These are phyloP conservation scores for Pelecanoides urinatrix DNA, from an alignment of 2,113 vertebrate species.

Conservation along the genomic window DNA sequence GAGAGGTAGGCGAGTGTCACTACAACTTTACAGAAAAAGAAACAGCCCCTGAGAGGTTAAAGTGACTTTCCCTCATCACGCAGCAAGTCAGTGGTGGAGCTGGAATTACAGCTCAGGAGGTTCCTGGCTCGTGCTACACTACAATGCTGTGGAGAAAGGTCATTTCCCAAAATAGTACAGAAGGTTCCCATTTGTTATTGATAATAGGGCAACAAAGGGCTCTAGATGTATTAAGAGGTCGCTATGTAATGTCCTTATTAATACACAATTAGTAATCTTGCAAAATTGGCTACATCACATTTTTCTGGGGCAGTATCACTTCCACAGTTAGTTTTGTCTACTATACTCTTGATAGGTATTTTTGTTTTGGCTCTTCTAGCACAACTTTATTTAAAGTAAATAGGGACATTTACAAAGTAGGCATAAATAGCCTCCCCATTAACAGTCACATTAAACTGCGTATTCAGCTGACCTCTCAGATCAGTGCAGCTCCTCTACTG, in stretches of 20 bases:
- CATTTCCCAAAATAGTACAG: conserved; percentile 54
- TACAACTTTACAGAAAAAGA: background rate
- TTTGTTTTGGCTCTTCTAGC: background rate
- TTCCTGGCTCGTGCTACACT: background rate
- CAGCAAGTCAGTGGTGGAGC: background rate
- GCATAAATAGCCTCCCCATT: background rate
- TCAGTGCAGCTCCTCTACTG: background rate
- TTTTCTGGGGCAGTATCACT: background rate
- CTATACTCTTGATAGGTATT: background rate
- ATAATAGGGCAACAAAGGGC: conserved; percentile 48
- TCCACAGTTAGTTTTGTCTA: background rate
- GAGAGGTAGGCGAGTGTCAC: background rate
- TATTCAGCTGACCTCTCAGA: background rate
- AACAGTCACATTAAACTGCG: background rate
- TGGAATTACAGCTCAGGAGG: conserved; percentile 35
- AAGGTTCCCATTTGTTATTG: conserved; percentile 19
- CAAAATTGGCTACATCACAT: background rate
- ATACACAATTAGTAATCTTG: background rate
- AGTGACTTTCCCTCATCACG: background rate
- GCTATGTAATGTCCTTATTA: background rate
- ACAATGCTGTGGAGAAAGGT: conserved; percentile 34
- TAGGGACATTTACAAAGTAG: background rate
- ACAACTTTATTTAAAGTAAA: background rate
- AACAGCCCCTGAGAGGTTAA: conserved; percentile 9
- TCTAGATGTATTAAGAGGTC: conserved; percentile 20